A percentile compares a stretch with the other conserved stretches of the same genome.
phyloP scores from a whole-genome alignment of 2,797 vertebrate genomes.

The Amblyraja radiata region DNA sequence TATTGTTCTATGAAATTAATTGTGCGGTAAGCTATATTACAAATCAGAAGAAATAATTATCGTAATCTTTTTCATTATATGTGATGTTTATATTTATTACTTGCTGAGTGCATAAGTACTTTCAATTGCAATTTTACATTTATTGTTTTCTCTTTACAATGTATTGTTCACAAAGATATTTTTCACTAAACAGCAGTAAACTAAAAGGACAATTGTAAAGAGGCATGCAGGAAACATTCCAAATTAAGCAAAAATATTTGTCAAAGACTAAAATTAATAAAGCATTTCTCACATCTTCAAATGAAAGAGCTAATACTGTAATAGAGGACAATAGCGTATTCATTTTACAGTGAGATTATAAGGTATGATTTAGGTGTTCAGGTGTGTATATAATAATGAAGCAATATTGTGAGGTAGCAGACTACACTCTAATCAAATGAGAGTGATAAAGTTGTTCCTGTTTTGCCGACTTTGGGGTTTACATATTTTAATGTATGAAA shows the following conservation, averaged over 20 bases:
- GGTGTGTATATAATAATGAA: not conserved
- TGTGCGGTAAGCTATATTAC: not conserved
- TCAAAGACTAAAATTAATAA: not conserved
- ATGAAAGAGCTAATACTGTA: not conserved
- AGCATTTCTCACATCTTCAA: not conserved
- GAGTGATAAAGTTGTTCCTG: not conserved
- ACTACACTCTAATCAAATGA: not conserved
- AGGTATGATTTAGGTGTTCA: not conserved
- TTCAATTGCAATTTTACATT: not conserved
- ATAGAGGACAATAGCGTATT: not conserved
- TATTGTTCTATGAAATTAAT: not conserved
- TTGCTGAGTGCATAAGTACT: not conserved
- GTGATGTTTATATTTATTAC: not conserved
- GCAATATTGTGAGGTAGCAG: not conserved
- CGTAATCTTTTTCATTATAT: not conserved
- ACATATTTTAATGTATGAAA: not conserved
- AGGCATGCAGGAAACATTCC: constrained; percentile 19
- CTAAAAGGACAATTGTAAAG: not conserved
- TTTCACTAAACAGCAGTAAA: not conserved
- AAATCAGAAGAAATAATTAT: not conserved
- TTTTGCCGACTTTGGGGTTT: not conserved
- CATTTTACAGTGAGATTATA: constrained; percentile 29
- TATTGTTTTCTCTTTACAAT: constrained; percentile 18
- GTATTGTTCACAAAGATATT: constrained; percentile 21
- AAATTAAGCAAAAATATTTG: not conserved